Base-by-base conservation (phyloP, 2,888 invertebrate species). In the Cartodere bifasciata region DNA sequence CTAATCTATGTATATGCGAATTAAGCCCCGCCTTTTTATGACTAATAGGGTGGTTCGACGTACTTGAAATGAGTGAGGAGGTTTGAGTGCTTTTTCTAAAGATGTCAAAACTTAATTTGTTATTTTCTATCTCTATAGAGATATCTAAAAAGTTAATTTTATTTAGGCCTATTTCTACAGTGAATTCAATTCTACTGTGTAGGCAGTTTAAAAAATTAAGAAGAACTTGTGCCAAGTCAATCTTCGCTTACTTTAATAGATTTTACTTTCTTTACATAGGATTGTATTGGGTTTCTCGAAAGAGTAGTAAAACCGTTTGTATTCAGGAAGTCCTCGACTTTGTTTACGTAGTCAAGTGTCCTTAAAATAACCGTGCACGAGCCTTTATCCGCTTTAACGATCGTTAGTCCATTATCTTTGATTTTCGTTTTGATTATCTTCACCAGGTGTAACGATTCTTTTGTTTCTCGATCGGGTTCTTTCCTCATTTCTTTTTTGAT, bases 61-160 rank as follows among this genome's bases (percentile, higher is more conserved):
- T 29, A 21, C 15, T 11, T 7, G 13, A 15, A 2, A 29, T 29
- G 12, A 14, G 20, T 21, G 15, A 13, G n/a, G 13, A 16, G 9
- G 22, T 29, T 29, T 29, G 29, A 6, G 29, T 9, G 20, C 20
- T 14, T 22, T 29, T 29, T 10, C 29, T 21, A n/a, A 17, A 29
- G 6, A 20, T 7, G 6, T 29, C 22, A 4, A 22, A 6, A 12
- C 11, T 15, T 10, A 29, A n/a, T 4, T 13, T 22, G 6, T 20
- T 7, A 2, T 21, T 2, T 3, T 21, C 14, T 7, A 29, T 17
- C 7, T 16, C 14, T 2, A 31, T 12, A 24, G 31, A 24, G 11
- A 31, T 17, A 16, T 31, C 31, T 9, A 31, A 13, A 23, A 29
- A 23, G 9, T 29, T 29, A 16, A 29, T 29, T 21, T 7, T n/a